These are phyloP conservation scores for Thyatira batis DNA, from an alignment of 2,888 invertebrate species.

Conservation along the genomic window DNA sequence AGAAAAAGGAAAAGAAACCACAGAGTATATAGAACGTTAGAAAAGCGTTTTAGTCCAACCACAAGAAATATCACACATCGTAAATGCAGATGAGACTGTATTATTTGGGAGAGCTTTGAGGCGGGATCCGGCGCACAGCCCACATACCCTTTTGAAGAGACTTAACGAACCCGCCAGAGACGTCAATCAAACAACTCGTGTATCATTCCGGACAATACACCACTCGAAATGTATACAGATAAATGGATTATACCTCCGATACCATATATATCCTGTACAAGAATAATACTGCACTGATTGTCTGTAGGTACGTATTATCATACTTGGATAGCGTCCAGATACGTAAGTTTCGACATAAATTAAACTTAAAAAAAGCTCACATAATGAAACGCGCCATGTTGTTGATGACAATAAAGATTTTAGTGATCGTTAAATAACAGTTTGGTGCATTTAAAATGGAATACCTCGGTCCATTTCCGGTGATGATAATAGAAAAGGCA, in stretches of 20 bases:
- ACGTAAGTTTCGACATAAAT: background rate
- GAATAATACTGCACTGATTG: background rate
- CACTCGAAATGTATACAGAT: conserved; percentile 22
- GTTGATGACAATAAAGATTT: conserved; percentile 16
- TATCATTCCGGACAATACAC: conserved; percentile 46
- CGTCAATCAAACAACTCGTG: conserved; percentile 60
- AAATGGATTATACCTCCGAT: conserved; percentile 8
- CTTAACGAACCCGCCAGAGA: conserved; percentile 61
- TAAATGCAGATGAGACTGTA: conserved; percentile 56
- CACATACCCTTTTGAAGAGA: conserved; percentile 54
- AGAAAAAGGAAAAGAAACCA: background rate
- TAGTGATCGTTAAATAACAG: conserved; percentile 36
- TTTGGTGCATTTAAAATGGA: conserved; percentile 28
- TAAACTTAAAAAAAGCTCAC: background rate
- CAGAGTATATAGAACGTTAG: conserved; percentile 28
- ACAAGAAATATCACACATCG: conserved; percentile 60
- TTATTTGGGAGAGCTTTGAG: conserved; percentile 44
- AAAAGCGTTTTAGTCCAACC: conserved; percentile 35
- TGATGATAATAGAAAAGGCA: conserved; percentile 48
- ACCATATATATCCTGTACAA: conserved; percentile 3
- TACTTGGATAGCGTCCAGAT: too few relatives aligned
- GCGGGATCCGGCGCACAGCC: conserved; percentile 28
- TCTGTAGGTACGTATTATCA: background rate
- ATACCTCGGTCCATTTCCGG: conserved; percentile 42
- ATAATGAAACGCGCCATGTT: background rate